phyloP scores from a whole-genome alignment of 2,888 invertebrate genomes.

The Uropetala carovei region DNA sequence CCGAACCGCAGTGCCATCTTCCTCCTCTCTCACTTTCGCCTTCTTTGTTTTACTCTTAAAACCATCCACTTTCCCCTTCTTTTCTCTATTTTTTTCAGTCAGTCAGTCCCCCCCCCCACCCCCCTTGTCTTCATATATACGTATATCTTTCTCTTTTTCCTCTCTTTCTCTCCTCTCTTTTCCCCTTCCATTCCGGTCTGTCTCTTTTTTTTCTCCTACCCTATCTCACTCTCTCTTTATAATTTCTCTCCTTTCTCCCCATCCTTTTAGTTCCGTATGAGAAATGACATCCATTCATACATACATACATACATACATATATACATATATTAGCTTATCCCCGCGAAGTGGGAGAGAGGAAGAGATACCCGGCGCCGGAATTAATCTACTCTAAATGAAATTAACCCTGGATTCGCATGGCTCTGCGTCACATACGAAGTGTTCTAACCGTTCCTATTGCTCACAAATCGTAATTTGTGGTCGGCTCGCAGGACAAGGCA shows the following conservation, averaged over 20 bases:
- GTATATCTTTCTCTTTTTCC: neutral
- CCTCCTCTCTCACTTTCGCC: neutral
- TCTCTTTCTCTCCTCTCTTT: neutral
- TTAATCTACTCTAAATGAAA: conserved; percentile 22
- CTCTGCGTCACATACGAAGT: conserved; percentile 18
- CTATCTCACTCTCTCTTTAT: neutral
- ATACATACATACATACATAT: neutral
- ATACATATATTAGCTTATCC: neutral
- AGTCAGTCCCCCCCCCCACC: neutral
- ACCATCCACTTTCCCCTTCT: neutral
- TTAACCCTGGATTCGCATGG: conserved; percentile 14
- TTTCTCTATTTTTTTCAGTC: neutral
- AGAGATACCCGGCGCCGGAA: conserved; percentile 1
- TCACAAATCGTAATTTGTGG: conserved; percentile 26
- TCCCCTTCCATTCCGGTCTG: neutral
- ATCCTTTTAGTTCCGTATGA: neutral
- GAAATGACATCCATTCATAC: neutral
- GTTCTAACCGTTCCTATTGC: conserved; percentile 19
- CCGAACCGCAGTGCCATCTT: neutral
- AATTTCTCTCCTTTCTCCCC: neutral
- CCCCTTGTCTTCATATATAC: neutral
- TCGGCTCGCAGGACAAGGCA: neutral
- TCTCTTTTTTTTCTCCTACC: neutral
- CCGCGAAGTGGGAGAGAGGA: neutral
- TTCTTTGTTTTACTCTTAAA: neutral